Evolutionary conservation across 2,888 invertebrate species (phyloP), one percentile per base, ranked within the genome.

Genomic region (Pterostichus niger): DNA sequence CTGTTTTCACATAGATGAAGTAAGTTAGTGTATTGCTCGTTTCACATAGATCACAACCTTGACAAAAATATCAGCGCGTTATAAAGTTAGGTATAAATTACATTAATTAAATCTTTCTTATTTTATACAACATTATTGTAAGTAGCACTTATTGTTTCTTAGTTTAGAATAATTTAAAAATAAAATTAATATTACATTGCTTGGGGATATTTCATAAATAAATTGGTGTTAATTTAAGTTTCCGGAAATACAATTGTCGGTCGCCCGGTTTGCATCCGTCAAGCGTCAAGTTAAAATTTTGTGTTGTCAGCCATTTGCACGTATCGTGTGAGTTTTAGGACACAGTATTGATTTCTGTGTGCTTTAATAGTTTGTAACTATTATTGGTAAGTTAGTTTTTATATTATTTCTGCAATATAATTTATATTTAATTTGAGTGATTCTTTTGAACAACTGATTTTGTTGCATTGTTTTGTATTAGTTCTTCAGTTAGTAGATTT

Each of bases 201-300:
- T 56, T 59, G 24, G 59, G 68, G 68, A 17, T 17, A 71, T 44
- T 71, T 71, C 15, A 17, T 17, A 6, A 9, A 13, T 56, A 3
- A 2, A 17, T 40, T 71, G 17, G 40, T 71, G 44, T 17, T 17
- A 13, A 13, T 15, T 40, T 5, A 13, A 33, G 64, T 35, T 71
- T 44, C 68, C 68, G 68, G 68, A 71, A 71, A 71, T 44, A 71
- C 44, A 44, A 44, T 71, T 71, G 17, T 44, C 44, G 68, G 44
- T 71, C 33, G 11, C 31, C 6, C n/a, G 11, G 59, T 44, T 13
- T 10, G 68, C 11, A 9, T 46, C 46, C 40, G 68, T 10, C 11
- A 9, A 15, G 56, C 15, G 15, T 13, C 49, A 13, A 49, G 49
- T 0, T 2, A 24, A 49, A 49, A n/a, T n/a, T 11, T 49, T 11